Evolutionary conservation across 2,113 vertebrate genomes (phyloP).

Genomic region (Chamaea fasciata): DNA sequence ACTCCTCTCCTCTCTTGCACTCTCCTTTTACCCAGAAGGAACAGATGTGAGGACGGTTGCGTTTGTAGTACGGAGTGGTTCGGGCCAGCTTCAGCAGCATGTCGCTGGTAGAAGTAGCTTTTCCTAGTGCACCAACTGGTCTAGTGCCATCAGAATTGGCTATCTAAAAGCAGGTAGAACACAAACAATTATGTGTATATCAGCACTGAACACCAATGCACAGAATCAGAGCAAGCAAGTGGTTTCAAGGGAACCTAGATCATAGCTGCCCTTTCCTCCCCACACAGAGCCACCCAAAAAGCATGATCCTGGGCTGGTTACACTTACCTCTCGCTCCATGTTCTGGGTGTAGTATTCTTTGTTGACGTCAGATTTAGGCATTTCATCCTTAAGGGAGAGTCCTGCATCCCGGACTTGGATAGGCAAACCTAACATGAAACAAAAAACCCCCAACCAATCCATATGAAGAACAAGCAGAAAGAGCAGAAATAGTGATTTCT

Average conservation of each 20-base stretch:
- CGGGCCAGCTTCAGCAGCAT: constrained; percentile 96
- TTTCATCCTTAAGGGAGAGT: constrained; percentile 91
- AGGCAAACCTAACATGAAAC: constrained; percentile 81
- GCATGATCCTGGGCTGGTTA: too few relatives aligned
- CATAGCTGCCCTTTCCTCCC: background rate
- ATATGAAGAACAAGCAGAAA: background rate
- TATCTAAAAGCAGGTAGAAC: constrained; percentile 73
- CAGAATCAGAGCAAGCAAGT: background rate
- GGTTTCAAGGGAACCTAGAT: background rate
- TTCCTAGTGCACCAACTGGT: constrained; percentile 89
- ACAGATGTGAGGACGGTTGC: constrained; percentile 97
- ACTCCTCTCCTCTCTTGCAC: constrained; percentile 97
- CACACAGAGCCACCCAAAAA: background rate
- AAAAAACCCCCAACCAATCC: background rate
- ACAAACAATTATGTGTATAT: background rate
- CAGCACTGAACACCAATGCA: background rate
- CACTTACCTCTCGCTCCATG: constrained; percentile 92
- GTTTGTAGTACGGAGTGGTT: constrained; percentile 97
- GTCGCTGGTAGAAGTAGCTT: constrained; percentile 91
- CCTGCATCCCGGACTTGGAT: constrained; percentile 97
- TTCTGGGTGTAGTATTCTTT: constrained; percentile 99
- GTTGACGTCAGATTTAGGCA: constrained; percentile 97
- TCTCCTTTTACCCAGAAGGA: constrained; percentile 99
- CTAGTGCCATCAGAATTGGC: constrained; percentile 91
- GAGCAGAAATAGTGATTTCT: background rate